Base-by-base conservation (phyloP, 2,113 vertebrate species). In the Ammospiza nelsoni region DNA sequence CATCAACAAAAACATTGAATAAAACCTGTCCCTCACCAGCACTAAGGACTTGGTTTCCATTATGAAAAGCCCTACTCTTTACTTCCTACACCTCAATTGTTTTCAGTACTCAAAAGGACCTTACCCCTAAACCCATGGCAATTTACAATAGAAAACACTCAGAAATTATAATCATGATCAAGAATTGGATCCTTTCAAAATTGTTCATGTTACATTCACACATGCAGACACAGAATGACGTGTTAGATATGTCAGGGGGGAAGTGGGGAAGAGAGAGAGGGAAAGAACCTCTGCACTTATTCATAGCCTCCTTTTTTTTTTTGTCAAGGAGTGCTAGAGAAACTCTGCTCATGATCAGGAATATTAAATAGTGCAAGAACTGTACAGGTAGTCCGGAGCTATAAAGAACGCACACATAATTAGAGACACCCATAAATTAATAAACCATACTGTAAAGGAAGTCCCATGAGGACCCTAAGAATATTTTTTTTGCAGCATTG, bases 191-290 rank as follows among this genome's bases (percentile, higher is more conserved):
- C 0, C 6, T 88, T 51, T 51, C 2, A 7, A 43, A 28, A 9
- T 10, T 13, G 67, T 83, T 74, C 44, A 5, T 12, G 6, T 61
- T 87, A 18, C 1, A 0, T 44, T 27, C 3, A 16, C 1, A 3
- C 8, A 28, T 20, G 27, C 16, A 87, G 55, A 31, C 18, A 18
- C 27, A 52, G 39, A 84, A 69, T 0, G 0, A 73, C 15, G 9
- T 11, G 4, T 33, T 54, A 33, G 15, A 59, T 7, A 23, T 16
- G 15, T 8, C 4, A 15, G 3, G 5, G 4, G 20, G 12, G 23
- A 41, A 18, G 5, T 1, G 5, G n/a, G 20, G 21, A 65, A 39
- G 4, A 41, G 8, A 62, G 31, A 48, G 19, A 69, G 4, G 20
- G 37, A 73, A 81, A 20, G 31, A 84, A 84, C 7, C 12, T 58